phyloP scores from a whole-genome alignment of 1,140 invertebrate genomes.

The Myzus persicae region DNA sequence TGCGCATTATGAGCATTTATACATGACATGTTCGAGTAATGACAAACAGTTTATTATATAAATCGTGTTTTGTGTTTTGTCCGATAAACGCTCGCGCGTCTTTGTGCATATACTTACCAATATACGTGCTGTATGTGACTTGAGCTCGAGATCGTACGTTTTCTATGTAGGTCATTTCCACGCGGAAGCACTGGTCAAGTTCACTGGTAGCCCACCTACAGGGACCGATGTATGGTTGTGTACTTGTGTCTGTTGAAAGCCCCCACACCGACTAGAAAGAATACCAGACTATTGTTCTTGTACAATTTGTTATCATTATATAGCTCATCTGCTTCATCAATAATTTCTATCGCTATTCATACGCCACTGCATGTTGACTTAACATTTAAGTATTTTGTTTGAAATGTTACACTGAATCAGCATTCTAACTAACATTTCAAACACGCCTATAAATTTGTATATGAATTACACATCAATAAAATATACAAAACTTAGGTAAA shows the following conservation, averaged over 20 bases:
- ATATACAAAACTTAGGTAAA: too few species aligned
- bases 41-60: background rate
- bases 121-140: too few species aligned
- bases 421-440: too few species aligned
- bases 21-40: background rate
- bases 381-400: background rate
- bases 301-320: background rate
- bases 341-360: too few species aligned
- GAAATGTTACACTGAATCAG: too few species aligned
- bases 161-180: background rate
- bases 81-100: background rate
- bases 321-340: too few species aligned
- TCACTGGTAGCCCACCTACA: too few species aligned
- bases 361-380: too few species aligned
- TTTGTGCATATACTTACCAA: background rate
- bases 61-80: background rate
- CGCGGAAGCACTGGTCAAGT: background rate
- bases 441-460: too few species aligned
- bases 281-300: background rate
- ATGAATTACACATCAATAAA: too few species aligned
- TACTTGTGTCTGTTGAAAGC: background rate
- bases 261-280: too few species aligned
- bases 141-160: background rate
- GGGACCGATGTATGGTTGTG: too few species aligned
- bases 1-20: background rate